phyloP scores from a whole-genome alignment of 2,113 vertebrate genomes.

The Oryzias melastigma region DNA sequence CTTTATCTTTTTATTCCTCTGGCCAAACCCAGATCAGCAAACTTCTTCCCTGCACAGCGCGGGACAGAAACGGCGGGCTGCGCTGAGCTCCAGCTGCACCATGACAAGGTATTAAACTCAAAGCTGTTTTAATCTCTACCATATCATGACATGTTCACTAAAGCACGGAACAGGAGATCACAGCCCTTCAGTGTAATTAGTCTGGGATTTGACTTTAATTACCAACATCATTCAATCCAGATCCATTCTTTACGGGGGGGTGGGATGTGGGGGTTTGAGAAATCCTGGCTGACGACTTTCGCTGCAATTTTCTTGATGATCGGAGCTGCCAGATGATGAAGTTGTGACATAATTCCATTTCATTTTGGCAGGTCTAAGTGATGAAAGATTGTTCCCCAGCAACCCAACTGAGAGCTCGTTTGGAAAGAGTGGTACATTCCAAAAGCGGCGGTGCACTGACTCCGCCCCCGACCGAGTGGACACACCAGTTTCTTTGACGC shows the following conservation, averaged over 20 bases:
- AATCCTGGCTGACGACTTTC: slow-evolving; percentile 36
- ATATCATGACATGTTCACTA: slow-evolving; percentile 60
- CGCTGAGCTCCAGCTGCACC: slow-evolving; percentile 44
- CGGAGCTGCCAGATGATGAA: slow-evolving; percentile 6
- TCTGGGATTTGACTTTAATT: slow-evolving; percentile 64
- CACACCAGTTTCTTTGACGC: slow-evolving; percentile 8
- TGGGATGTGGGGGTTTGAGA: slow-evolving; percentile 1
- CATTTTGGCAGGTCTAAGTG: not conserved
- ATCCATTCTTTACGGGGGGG: slow-evolving; percentile 55
- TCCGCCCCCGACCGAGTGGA: slow-evolving; percentile 27
- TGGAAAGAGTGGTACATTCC: not conserved
- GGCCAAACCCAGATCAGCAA: no score
- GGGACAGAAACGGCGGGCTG: slow-evolving; percentile 20
- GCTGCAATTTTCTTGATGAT: slow-evolving; percentile 29
- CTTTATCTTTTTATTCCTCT: no score
- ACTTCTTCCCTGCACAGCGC: not conserved
- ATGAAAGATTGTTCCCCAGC: not conserved
- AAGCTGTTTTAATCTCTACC: slow-evolving; percentile 57
- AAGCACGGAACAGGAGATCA: slow-evolving; percentile 57
- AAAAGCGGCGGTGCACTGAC: no score
- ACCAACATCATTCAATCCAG: slow-evolving; percentile 60
- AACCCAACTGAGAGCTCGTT: not conserved
- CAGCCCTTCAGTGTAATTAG: slow-evolving; percentile 64
- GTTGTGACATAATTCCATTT: slow-evolving; percentile 8
- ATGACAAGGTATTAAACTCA: slow-evolving; percentile 26